Base-by-base conservation (phyloP, 2,888 invertebrate genomes). In the Malthinus seriepunctatus region DNA sequence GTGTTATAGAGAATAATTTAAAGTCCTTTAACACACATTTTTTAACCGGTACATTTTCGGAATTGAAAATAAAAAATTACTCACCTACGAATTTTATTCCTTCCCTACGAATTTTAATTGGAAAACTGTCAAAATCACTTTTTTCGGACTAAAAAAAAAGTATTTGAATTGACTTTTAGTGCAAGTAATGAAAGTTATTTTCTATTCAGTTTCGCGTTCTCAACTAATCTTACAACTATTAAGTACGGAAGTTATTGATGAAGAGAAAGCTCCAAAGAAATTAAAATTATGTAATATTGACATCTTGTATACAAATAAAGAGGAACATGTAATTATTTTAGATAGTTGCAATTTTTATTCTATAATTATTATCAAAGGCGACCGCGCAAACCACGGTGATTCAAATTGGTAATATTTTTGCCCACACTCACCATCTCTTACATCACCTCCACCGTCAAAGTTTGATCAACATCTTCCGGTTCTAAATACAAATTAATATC, bases 241-340 rank as follows among this genome's bases (percentile, higher is more conserved):
- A 42, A 15, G 12, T 42, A 15, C 14, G 15, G 39, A 23, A 42
- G 23, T 14, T 42, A 39, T 15, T 42, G 15, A 42, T 42, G 9
- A 42, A 42, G 39, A 42, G 39, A 42, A 42, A 42, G 39, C 39
- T 15, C 10, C 12, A 15, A 42, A 42, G 15, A 42, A 42, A 42
- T 23, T 15, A 8, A 42, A 42, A 42, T 42, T 42, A 42, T 42
- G n/a, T 42, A 42, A 42, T n/a, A 9, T 42, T 23, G 10, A 23
- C 39, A 42, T 42, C 39, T 23, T 42, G 39, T n/a, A n/a, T n/a
- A 9, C 14, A 23, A 23, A 23, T 23, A 23, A 23, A 23, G 23
- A 23, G 23, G 23, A 23, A 23, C 23, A 5, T 23, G 23, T 23
- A 23, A 23, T 23, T 23, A 23, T 23, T 23, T 23, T 23, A 2